These are phyloP conservation scores for Zele albiditarsus DNA, from an alignment of 2,888 invertebrate genomes.

Conservation along the genomic window DNA sequence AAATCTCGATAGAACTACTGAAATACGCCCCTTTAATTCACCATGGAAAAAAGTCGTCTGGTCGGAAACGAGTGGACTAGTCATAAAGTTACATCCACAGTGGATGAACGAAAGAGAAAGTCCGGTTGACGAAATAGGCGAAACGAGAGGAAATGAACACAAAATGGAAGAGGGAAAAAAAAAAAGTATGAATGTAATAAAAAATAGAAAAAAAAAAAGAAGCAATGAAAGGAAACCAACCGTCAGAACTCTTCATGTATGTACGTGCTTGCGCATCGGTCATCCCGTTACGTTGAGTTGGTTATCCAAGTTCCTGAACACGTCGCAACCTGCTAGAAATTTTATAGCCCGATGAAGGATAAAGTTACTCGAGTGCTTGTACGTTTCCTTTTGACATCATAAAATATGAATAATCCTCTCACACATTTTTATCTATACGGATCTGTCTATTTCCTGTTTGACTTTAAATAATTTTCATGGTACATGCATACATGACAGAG, in stretches of 20 bases:
- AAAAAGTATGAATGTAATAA: conserved; percentile 13
- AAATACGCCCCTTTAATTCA: conserved; percentile 14
- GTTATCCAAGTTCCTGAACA: conserved; percentile 44
- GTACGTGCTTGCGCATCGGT: conserved; percentile 42
- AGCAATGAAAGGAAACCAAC: conserved; percentile 19
- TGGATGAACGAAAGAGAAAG: neutral
- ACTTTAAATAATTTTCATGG: neutral
- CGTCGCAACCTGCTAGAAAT: conserved; percentile 42
- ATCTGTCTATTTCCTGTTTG: neutral
- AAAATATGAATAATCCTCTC: conserved; percentile 26
- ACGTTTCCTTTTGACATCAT: conserved; percentile 15
- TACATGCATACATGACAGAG: neutral
- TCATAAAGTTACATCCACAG: neutral
- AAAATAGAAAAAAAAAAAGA: neutral
- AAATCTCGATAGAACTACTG: conserved; percentile 25
- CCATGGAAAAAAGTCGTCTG: conserved; percentile 12
- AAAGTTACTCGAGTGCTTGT: conserved; percentile 28
- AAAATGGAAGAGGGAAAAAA: conserved; percentile 5
- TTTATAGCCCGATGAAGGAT: conserved; percentile 41
- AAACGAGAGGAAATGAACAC: neutral
- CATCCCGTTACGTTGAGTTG: conserved; percentile 18
- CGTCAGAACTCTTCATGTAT: neutral
- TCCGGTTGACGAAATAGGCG: neutral
- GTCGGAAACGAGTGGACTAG: neutral
- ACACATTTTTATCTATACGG: neutral